Percentiles rank a stretch among this genome's conserved stretches.
phyloP scores from a whole-genome alignment of 1,140 invertebrate genomes.

The Drosophila parabipectinata region DNA sequence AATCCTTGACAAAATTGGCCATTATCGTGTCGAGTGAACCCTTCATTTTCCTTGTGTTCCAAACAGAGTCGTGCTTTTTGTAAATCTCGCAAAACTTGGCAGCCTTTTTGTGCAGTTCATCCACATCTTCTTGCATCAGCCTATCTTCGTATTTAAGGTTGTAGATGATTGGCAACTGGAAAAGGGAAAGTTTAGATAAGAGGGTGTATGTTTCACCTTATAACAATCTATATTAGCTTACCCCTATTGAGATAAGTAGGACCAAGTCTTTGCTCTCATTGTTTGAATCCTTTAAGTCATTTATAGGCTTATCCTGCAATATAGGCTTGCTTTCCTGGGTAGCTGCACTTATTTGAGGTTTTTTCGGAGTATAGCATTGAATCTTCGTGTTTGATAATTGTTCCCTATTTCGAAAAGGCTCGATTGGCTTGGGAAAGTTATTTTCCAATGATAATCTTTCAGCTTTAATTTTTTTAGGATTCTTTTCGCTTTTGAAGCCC shows the following conservation, averaged over 20 bases:
- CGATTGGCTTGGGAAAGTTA: too few species aligned
- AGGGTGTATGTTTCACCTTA: too few species aligned
- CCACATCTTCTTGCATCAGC: slow-evolving; percentile 25
- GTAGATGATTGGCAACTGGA: slow-evolving; percentile 53
- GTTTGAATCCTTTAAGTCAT: too few species aligned
- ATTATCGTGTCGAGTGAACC: neutral
- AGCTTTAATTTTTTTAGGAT: too few species aligned
- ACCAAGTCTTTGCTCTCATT: neutral
- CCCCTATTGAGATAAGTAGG: slow-evolving; percentile 34
- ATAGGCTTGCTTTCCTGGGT: too few species aligned
- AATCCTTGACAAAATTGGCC: slow-evolving; percentile 9
- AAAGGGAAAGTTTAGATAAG: neutral
- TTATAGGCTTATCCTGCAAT: neutral
- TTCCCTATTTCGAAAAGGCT: too few species aligned
- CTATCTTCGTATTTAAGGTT: slow-evolving; percentile 35
- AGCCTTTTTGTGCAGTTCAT: slow-evolving; percentile 33
- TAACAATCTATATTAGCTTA: slow-evolving; percentile 13
- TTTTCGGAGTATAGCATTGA: neutral
- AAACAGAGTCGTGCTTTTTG: slow-evolving; percentile 21
- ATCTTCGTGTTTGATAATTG: too few species aligned
- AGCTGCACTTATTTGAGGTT: neutral
- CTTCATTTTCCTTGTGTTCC: slow-evolving; percentile 23
- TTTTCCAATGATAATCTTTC: too few species aligned
- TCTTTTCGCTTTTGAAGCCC: too few species aligned
- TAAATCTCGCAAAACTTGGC: slow-evolving; percentile 30